phyloP scores from a whole-genome alignment of 1,140 invertebrate species.

The Pollicipes pollicipes region DNA sequence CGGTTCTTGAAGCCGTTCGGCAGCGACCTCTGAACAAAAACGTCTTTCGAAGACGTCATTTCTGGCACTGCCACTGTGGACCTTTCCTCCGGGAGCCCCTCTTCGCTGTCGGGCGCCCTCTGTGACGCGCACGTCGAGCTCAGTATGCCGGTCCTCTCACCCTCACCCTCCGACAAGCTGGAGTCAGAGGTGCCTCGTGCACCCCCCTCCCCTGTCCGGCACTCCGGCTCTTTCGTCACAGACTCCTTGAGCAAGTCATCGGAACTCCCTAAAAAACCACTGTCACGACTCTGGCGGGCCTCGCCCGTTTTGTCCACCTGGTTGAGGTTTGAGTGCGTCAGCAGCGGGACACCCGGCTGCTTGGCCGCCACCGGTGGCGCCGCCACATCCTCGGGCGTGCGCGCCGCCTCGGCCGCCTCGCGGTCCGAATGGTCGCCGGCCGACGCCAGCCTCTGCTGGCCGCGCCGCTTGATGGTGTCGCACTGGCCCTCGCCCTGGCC shows the following conservation, averaged over 20 bases:
- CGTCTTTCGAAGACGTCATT: not conserved
- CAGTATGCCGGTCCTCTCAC: no score
- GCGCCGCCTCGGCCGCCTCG: constrained; percentile 19
- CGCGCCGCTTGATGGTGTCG: constrained; percentile 66
- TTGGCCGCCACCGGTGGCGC: constrained; percentile 12
- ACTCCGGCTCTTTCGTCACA: not conserved
- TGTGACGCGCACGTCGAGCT: not conserved
- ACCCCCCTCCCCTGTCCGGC: not conserved
- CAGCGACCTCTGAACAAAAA: not conserved
- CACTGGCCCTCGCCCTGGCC: constrained; percentile 50
- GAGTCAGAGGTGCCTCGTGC: not conserved
- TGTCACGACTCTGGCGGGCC: constrained; percentile 56
- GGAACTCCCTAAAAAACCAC: constrained; percentile 69
- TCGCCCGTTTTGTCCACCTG: not conserved
- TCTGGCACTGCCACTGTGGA: not conserved
- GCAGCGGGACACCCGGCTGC: constrained; percentile 6
- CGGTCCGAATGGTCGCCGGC: constrained; percentile 16
- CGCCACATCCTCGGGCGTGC: constrained; percentile 13
- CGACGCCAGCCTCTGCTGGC: constrained; percentile 32
- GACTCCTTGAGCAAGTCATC: constrained; percentile 54
- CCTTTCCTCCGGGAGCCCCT: not conserved
- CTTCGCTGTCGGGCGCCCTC: not conserved
- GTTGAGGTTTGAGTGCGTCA: no score
- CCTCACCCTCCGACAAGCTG: not conserved
- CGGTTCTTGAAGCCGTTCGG: constrained; percentile 25